Evolutionary conservation across 2,888 invertebrate genomes (phyloP).

Genomic region (Nephrotoma guestfalica): DNA sequence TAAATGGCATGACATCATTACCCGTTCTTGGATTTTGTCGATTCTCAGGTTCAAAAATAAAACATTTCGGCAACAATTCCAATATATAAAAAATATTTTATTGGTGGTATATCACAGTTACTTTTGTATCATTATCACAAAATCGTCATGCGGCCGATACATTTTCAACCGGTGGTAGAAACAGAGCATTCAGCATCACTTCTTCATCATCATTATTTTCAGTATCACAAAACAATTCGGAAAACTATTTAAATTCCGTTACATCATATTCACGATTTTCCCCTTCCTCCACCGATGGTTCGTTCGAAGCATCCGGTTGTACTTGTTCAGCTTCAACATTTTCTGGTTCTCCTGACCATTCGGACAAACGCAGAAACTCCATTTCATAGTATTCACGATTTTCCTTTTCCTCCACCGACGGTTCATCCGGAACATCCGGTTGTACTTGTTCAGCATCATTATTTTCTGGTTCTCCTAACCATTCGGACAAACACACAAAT

Average conservation of each 20-base stretch:
- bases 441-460: too few species aligned
- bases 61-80: neutral
- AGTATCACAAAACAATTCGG: neutral
- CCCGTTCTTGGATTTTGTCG: neutral
- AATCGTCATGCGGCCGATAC: neutral
- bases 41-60: neutral
- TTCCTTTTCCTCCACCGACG: neutral
- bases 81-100: neutral
- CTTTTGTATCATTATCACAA: neutral
- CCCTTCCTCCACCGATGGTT: neutral
- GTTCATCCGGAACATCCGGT: too few species aligned
- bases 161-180: too few species aligned
- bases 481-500: neutral
- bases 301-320: too few species aligned
- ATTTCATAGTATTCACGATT: neutral
- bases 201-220: too few species aligned
- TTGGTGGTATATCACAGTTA: neutral
- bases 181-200: too few species aligned
- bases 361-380: neutral
- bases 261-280: neutral
- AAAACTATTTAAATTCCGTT: neutral
- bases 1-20: neutral
- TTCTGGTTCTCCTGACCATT: too few species aligned
- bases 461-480: neutral
- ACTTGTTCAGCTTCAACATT: neutral